Percentiles rank a stretch among this genome's conserved stretches.
Conservation (phyloP, 1,140 invertebrate species). For the Ceratosolen fusciceps region DNA sequence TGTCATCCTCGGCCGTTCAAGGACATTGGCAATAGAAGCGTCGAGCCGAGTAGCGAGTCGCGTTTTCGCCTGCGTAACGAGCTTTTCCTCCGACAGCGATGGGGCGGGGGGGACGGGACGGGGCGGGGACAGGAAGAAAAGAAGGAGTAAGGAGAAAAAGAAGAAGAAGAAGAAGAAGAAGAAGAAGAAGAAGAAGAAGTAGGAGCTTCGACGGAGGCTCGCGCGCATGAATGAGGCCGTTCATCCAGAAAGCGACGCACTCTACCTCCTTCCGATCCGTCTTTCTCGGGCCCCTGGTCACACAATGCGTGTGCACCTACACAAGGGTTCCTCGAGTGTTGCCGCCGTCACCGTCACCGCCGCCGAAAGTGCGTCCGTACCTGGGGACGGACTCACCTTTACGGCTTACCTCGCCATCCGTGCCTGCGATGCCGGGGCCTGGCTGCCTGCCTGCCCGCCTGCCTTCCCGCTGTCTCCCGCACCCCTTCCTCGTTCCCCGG, state of each 20-base stretch:
- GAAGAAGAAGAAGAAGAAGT: no score
- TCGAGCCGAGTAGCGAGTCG: background rate
- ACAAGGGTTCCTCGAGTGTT: background rate
- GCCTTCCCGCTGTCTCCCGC: background rate
- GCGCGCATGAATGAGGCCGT: background rate
- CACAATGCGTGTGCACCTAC: background rate
- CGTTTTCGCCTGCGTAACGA: background rate
- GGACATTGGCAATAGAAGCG: background rate
- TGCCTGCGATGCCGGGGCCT: background rate
- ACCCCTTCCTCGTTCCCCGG: background rate
- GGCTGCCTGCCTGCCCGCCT: background rate
- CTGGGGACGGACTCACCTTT: background rate
- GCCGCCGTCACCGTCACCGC: no score
- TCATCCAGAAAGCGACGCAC: conserved; percentile 10
- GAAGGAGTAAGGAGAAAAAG: no score
- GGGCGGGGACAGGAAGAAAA: background rate
- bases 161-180: no score
- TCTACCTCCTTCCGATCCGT: background rate
- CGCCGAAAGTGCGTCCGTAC: background rate
- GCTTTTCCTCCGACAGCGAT: background rate
- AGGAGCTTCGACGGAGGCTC: no score
- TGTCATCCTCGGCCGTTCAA: background rate
- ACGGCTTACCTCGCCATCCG: conserved; percentile 12
- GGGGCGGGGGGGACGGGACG: no score
- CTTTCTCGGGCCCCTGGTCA: background rate